phyloP scores from a whole-genome alignment of 2,797 vertebrate species.

The Capromys pilorides region DNA sequence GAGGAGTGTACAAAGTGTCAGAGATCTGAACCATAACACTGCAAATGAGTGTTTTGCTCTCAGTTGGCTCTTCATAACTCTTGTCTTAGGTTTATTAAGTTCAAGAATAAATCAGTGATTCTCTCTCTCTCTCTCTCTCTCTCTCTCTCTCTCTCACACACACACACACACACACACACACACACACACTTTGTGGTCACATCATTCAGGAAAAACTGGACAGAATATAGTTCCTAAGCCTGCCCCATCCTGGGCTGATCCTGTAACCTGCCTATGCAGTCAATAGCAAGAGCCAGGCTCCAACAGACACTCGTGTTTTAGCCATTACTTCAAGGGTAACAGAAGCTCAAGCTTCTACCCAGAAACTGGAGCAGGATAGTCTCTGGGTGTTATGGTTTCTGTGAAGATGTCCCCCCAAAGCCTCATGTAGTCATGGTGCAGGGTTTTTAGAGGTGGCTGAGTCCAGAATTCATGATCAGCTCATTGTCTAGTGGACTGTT shows the following conservation, averaged over 20 bases:
- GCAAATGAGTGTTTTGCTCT: not conserved
- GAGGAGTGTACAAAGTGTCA: not conserved
- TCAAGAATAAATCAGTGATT: not conserved
- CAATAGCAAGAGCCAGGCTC: no score
- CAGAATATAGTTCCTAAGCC: not conserved
- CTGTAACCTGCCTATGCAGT: no score
- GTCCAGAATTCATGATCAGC: not conserved
- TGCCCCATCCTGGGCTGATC: not conserved
- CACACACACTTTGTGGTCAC: fast-evolving
- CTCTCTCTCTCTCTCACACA: fast-evolving
- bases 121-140: fast-evolving
- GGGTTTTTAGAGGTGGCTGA: not conserved
- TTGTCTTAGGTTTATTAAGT: not conserved
- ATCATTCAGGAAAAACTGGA: not conserved
- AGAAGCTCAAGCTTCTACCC: not conserved
- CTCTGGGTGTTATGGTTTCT: not conserved
- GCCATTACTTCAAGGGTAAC: no score
- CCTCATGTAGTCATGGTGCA: not conserved
- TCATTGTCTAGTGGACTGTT: not conserved
- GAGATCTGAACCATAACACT: not conserved
- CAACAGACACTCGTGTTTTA: not conserved
- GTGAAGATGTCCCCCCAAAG: not conserved
- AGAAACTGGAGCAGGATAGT: not conserved
- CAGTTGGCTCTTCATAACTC: not conserved
- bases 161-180: not conserved